Percentiles rank a stretch among this genome's conserved stretches.
Conservation (phyloP, 2,113 vertebrate species). For the Dipodomys ordii region DNA sequence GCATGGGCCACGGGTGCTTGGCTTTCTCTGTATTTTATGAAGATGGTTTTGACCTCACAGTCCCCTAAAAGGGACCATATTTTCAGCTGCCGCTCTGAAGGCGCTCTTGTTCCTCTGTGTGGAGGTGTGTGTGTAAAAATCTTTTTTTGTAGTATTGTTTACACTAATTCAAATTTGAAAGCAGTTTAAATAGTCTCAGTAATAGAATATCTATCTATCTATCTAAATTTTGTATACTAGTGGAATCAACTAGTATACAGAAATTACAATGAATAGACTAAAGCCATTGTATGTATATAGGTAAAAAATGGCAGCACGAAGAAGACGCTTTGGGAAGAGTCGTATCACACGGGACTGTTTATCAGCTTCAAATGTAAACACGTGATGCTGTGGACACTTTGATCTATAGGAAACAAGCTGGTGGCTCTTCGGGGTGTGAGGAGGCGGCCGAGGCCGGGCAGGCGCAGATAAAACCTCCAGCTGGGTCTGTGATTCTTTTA, state of each 20-base stretch:
- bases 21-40: not conserved
- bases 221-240: not conserved
- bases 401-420: not conserved
- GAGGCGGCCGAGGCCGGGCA: not conserved
- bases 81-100: not conserved
- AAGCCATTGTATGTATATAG: not conserved
- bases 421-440: not conserved
- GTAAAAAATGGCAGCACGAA: not conserved
- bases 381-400: not conserved
- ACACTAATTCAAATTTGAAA: not conserved
- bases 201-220: not conserved
- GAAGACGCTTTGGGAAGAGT: slow-evolving; percentile 12
- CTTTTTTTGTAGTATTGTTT: not conserved
- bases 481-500: not conserved
- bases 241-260: not conserved
- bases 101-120: not conserved
- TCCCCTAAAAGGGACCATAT: not conserved
- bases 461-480: not conserved
- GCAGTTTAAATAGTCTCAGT: not conserved
- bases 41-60: not conserved
- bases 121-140: not conserved
- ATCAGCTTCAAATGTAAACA: not conserved
- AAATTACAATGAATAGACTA: not conserved
- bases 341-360: not conserved
- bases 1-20: no score